A percentile compares a stretch with the other conserved stretches of the same genome.
Conservation (phyloP, 2,113 vertebrate species). For the Elachura formosa region DNA sequence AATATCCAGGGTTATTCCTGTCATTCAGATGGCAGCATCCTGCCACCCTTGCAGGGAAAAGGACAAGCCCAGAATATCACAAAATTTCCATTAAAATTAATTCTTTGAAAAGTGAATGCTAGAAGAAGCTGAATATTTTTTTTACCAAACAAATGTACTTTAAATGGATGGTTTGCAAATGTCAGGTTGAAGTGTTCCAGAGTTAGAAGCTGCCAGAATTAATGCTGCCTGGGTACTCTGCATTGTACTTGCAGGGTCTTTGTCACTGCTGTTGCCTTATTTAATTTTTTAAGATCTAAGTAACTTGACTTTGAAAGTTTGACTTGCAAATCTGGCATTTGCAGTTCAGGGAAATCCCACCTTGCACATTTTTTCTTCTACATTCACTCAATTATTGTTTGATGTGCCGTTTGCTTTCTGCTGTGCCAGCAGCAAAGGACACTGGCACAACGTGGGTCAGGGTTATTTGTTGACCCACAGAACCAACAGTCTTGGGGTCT, state of each 20-base stretch:
- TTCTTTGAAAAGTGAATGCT: background rate
- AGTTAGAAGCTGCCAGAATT: background rate
- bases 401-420: background rate
- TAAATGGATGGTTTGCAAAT: background rate
- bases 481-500: background rate
- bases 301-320: background rate
- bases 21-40: background rate
- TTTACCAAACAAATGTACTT: background rate
- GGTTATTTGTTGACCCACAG: background rate
- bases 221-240: background rate
- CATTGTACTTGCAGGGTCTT: background rate
- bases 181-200: background rate
- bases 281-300: background rate
- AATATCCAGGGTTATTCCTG: background rate
- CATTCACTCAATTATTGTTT: background rate
- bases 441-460: rapidly evolving
- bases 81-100: background rate
- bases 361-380: background rate
- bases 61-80: background rate
- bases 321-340: background rate
- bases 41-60: background rate
- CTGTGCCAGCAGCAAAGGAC: background rate
- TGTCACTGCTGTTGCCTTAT: background rate
- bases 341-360: background rate
- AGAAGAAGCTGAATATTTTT: background rate